A percentile compares a stretch with the other conserved stretches of the same genome.
Conservation (phyloP, 2,113 vertebrate species). For the Phaethornis superciliosus region DNA sequence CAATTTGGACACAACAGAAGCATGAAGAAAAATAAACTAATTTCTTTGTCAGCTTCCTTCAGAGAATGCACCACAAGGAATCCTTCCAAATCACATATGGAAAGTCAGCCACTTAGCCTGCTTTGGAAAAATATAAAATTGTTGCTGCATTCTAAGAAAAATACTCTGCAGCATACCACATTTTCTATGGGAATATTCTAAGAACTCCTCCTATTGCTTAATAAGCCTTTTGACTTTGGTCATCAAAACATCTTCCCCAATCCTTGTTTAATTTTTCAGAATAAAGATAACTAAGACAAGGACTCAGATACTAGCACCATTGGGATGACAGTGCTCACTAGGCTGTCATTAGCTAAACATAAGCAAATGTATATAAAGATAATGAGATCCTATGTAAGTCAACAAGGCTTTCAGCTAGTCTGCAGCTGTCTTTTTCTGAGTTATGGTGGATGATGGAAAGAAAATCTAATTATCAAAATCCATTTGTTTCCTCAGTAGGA, state of each 20-base stretch:
- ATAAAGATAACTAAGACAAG: not conserved
- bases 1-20: not conserved
- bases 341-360: not conserved
- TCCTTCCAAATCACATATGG: not conserved
- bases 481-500: not conserved
- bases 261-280: not conserved
- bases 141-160: not conserved
- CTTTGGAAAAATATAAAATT: not conserved
- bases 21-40: not conserved
- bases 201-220: not conserved
- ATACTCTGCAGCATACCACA: not conserved
- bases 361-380: not conserved
- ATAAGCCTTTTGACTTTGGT: not conserved
- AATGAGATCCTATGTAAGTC: not conserved
- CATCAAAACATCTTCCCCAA: not conserved
- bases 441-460: not conserved
- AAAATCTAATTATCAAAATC: not conserved
- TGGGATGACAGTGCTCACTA: not conserved
- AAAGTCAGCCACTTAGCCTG: not conserved
- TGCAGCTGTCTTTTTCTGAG: not conserved
- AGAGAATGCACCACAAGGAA: not conserved
- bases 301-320: not conserved
- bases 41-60: not conserved
- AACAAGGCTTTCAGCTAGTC: not conserved
- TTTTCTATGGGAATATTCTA: not conserved